Percentiles rank a stretch among this genome's conserved stretches.
Evolutionary conservation across 2,797 vertebrate species (phyloP).

Genomic region (Acomys russatus): DNA sequence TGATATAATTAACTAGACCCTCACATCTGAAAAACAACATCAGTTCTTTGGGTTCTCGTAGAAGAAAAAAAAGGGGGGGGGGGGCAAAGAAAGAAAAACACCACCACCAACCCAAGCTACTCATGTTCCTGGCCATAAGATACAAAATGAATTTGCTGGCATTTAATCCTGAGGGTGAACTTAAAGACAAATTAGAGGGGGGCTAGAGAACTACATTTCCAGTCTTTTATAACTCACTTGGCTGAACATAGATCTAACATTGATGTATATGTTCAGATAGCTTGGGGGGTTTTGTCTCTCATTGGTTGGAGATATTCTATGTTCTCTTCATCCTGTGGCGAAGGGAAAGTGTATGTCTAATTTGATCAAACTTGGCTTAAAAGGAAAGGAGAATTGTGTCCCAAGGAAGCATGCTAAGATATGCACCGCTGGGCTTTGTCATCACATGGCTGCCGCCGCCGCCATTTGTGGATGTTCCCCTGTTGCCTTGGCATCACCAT

Average conservation of each 20-base stretch:
- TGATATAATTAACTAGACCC: neutral
- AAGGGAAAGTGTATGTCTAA: constrained; percentile 53
- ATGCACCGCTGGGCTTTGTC: neutral
- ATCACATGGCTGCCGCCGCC: neutral
- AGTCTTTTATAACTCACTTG: constrained; percentile 77
- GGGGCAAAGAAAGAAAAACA: neutral
- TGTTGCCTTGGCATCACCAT: neutral
- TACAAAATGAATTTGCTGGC: constrained; percentile 66
- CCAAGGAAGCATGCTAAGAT: neutral
- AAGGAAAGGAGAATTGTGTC: neutral
- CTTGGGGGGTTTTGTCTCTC: neutral
- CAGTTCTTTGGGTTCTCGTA: neutral
- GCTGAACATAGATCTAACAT: constrained; percentile 68
- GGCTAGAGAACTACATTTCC: constrained; percentile 4
- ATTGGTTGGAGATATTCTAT: constrained; percentile 23
- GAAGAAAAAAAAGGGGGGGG: neutral
- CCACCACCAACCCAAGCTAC: neutral
- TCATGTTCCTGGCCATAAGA: neutral
- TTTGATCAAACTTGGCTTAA: neutral
- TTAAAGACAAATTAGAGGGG: constrained; percentile 74
- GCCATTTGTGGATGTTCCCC: neutral
- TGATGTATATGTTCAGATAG: neutral
- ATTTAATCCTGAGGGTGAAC: constrained; percentile 77
- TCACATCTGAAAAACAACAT: neutral
- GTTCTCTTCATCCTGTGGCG: constrained; percentile 7